Evolutionary conservation across 2,888 invertebrate species (phyloP), one percentile per base, ranked within the genome.

Genomic region (Hymenopus coronatus): DNA sequence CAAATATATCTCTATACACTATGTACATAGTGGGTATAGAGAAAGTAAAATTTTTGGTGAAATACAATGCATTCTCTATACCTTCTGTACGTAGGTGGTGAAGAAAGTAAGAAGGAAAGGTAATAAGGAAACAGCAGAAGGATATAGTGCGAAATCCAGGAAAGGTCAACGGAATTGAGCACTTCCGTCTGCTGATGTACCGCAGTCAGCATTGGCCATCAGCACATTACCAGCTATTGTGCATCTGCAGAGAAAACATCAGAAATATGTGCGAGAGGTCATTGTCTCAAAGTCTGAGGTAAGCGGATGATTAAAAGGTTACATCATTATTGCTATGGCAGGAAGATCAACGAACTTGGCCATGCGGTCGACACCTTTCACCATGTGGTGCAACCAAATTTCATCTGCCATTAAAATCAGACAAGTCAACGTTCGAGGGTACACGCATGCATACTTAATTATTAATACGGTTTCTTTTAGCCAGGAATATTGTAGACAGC

Each of bases 311-410:
- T 25, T 70, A 25, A 70, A 25, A 25, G 20, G 54, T 85, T 85
- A 54, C 85, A 54, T 85, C 85, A 85, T n/a, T 28, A 54, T 85
- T 85, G 85, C 20, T 70, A 20, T 14, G 20, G 54, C 54, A 54
- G 85, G 85, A 85, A 85, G 85, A 85, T 85, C 85, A 85, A 85
- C 28, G 85, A 85, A 85, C 85, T 85, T 85, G 54, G 54, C 54
- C 54, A 20, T 70, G 54, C 54, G 25, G 54, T 70, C 54, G 54
- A 25, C 15, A 70, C 54, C 54, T 70, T 70, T 70, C 54, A 70
- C 54, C 54, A 70, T 70, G 54, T 70, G 54, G 54, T 70, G 54
- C 54, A 70, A 70, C 54, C 40, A 25, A 25, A 70, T 70, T 20
- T 70, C 54, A 70, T 25, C 25, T 20, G 20, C 25, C 15, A 70